These are phyloP conservation scores for Scopus umbretta DNA, from an alignment of 2,113 vertebrate genomes.

Conservation along the genomic window DNA sequence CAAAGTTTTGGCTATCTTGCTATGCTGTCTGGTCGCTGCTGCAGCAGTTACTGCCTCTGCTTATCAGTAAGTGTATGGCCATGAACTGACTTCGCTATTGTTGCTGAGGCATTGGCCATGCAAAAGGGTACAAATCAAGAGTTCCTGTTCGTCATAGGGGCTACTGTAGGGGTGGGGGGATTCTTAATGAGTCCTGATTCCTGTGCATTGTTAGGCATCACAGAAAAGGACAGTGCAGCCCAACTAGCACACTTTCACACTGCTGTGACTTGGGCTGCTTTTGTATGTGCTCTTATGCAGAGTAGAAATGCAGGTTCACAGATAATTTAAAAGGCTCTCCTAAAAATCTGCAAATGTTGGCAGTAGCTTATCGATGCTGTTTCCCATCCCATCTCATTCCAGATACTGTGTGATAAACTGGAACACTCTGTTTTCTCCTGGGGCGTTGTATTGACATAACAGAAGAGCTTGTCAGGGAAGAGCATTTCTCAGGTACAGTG, in stretches of 20 bases:
- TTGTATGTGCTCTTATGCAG: background rate
- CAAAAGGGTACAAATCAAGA: background rate
- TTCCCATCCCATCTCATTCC: background rate
- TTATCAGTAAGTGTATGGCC: too few species aligned
- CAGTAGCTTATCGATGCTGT: background rate
- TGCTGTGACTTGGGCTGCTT: background rate
- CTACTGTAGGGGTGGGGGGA: background rate
- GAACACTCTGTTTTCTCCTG: background rate
- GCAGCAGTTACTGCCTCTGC: background rate
- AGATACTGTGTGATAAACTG: background rate
- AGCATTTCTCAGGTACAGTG: background rate
- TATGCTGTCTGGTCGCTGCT: background rate
- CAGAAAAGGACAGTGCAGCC: background rate
- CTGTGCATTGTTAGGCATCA: background rate
- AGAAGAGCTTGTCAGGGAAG: background rate
- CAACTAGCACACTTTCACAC: background rate
- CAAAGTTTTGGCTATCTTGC: accelerated
- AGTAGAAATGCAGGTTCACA: background rate
- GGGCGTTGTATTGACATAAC: background rate
- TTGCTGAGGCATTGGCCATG: background rate
- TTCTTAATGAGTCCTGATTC: background rate
- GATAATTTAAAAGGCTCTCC: background rate
- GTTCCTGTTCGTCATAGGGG: background rate
- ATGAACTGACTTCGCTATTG: background rate
- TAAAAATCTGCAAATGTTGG: background rate